Evolutionary conservation across 2,888 invertebrate species (phyloP).

Genomic region (Sinohyriopsis cumingii): DNA sequence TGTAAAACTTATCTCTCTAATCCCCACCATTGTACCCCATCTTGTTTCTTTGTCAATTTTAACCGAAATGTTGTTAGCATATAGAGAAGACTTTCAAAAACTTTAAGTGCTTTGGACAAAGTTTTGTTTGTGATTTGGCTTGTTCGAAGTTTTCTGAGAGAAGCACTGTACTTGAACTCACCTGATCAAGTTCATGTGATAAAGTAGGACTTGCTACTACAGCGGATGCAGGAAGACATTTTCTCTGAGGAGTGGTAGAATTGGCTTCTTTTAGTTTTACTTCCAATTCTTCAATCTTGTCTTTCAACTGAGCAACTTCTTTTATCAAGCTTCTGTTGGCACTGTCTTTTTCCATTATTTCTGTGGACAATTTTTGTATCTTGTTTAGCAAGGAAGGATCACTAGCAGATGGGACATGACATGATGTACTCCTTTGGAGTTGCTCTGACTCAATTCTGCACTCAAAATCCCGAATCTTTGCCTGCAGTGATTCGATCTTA

Average conservation of each 20-base stretch:
- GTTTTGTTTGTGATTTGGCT: not conserved
- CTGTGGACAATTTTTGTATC: conserved; percentile 28
- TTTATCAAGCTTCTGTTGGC: conserved; percentile 29
- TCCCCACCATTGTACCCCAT: too few relatives aligned
- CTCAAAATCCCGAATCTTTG: conserved; percentile 24
- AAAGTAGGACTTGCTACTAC: too few relatives aligned
- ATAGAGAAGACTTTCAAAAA: too few relatives aligned
- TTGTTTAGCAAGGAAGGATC: conserved; percentile 28
- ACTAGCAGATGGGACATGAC: conserved; percentile 8
- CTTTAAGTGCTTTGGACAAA: too few relatives aligned
- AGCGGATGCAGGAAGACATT: too few relatives aligned
- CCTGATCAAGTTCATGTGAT: not conserved
- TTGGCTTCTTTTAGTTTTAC: conserved; percentile 2
- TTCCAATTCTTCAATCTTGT: conserved; percentile 37
- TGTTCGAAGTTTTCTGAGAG: not conserved
- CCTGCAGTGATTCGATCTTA: conserved; percentile 30
- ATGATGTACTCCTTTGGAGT: conserved; percentile 2
- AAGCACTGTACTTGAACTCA: not conserved
- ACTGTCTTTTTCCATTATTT: conserved; percentile 26
- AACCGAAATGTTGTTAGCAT: too few relatives aligned
- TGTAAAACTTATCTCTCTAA: too few relatives aligned
- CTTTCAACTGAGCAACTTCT: conserved; percentile 35
- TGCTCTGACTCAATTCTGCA: conserved; percentile 12
- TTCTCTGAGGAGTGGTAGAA: too few relatives aligned
- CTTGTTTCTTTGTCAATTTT: too few relatives aligned